Conservation (phyloP, 2,797 vertebrate species). For the Lithobates sylvaticus region DNA sequence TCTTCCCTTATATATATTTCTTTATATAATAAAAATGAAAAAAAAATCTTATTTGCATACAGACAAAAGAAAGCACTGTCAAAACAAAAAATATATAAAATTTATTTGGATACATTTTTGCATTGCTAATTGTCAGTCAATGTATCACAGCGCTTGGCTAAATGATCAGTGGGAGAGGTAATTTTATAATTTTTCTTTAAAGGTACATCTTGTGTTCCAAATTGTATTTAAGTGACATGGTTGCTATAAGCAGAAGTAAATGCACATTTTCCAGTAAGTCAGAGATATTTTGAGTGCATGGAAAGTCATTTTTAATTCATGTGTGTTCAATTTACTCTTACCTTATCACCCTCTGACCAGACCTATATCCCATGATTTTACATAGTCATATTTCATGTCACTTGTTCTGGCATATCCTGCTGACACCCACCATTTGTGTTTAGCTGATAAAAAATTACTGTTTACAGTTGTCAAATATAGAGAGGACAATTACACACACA, state of each 20-base stretch:
- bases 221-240: background rate
- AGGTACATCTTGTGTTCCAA: background rate
- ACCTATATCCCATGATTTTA: background rate
- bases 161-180: too few relatives aligned
- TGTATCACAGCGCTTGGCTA: too few relatives aligned
- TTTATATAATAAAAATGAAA: too few relatives aligned
- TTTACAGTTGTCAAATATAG: background rate
- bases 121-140: too few relatives aligned
- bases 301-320: background rate
- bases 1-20: too few relatives aligned
- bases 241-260: background rate
- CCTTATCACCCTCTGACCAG: background rate
- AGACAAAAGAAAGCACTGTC: too few relatives aligned
- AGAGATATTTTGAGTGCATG: background rate
- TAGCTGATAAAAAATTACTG: background rate
- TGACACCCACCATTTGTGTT: background rate
- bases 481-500: background rate
- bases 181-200: too few relatives aligned
- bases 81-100: too few relatives aligned
- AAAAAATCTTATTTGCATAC: too few relatives aligned
- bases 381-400: background rate
- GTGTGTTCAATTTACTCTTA: slow-evolving; percentile 2
- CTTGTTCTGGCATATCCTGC: background rate
- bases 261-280: background rate
- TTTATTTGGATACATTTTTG: too few relatives aligned